A percentile compares a stretch with the other conserved stretches of the same genome.
phyloP scores from a whole-genome alignment of 2,888 invertebrate genomes.

The Meiosimyza platycephala region DNA sequence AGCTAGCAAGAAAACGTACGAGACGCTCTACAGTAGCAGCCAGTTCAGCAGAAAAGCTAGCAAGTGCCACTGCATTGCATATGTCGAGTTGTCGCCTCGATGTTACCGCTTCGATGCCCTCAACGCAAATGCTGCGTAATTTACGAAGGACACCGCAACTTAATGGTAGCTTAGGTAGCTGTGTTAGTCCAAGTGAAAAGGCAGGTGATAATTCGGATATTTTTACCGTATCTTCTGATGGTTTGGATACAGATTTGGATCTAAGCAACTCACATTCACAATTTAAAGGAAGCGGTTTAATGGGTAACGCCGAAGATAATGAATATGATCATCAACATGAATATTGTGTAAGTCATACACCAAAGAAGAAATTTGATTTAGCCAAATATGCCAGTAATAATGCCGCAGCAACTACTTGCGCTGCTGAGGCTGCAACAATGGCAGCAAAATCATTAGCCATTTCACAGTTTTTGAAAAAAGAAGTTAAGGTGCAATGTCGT shows the following conservation, averaged over 20 bases:
- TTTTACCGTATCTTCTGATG: constrained; percentile 66
- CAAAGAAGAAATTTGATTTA: constrained; percentile 60
- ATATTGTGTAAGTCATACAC: constrained; percentile 52
- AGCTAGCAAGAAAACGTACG: constrained; percentile 40
- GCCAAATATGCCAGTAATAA: constrained; percentile 59
- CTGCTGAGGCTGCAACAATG: constrained; percentile 58
- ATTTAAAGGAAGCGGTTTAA: constrained; percentile 39
- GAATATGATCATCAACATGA: constrained; percentile 47
- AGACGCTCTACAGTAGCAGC: constrained; percentile 31
- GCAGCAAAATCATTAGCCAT: constrained; percentile 61
- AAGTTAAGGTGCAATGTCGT: constrained; percentile 63
- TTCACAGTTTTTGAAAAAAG: constrained; percentile 63
- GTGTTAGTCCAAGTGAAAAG: constrained; percentile 65
- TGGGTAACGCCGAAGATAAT: constrained; percentile 22
- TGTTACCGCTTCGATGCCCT: constrained; percentile 50
- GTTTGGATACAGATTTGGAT: constrained; percentile 65
- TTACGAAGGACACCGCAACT: constrained; percentile 54
- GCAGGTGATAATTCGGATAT: constrained; percentile 65
- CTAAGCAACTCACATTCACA: constrained; percentile 60
- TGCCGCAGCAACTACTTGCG: constrained; percentile 51
- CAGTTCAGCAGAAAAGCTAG: constrained; percentile 48
- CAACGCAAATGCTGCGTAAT: constrained; percentile 45
- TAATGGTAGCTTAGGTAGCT: constrained; percentile 63
- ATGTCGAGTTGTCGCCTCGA: constrained; percentile 24
- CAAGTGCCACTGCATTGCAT: constrained; percentile 28